Evolutionary conservation across 1,140 invertebrate genomes (phyloP), one percentile per base, ranked within the genome.

Genomic region (Diorhabda sublineata): DNA sequence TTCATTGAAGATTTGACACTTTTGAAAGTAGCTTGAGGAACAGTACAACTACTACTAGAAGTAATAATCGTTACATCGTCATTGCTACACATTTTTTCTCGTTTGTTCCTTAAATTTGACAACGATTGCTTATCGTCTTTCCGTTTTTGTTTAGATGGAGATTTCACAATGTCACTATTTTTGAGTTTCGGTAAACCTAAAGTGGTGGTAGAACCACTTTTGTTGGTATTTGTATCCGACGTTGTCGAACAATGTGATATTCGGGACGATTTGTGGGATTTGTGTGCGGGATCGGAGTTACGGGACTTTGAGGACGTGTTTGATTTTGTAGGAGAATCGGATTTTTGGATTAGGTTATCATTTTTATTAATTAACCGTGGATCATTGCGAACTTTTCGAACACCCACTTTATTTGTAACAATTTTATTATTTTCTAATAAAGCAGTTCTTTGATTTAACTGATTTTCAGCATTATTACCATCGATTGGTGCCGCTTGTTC

Each of bases 1-100:
- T 86, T 88, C 67, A 84, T 79, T 66, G 84, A 86, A 52, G 83
- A 82, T 70, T 87, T 85, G 87, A 89, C 69, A 84, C 77, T 75
- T 69, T 78, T 79, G 61, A 78, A 76, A 61, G 57, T 59, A 26
- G 68, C 58, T 26, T 26, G 26, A 26, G 26, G 26, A 26, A 26
- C 26, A 26, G 26, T 26, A 26, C 26, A 26, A 11, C 59, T 11
- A 58, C 70, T 65, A 62, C 69, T 69, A 26, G 26, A 26, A 26
- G 26, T 26, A 26, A 26, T 26, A 52, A 52, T 56, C 62, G 68
- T 26, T 42, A 42, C 8, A 61, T 42, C 42, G 42, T 61, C 59
- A 61, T 43, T 61, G 26, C 42, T 61, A 42, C 42, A 7, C n/a
- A 57, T 57, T 69, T 64, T 64, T 59, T 69, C 64, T 6, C 45